These are phyloP conservation scores for Montipora cactus DNA, from an alignment of 64 coral and sea anemone species.

Conservation along the genomic window DNA sequence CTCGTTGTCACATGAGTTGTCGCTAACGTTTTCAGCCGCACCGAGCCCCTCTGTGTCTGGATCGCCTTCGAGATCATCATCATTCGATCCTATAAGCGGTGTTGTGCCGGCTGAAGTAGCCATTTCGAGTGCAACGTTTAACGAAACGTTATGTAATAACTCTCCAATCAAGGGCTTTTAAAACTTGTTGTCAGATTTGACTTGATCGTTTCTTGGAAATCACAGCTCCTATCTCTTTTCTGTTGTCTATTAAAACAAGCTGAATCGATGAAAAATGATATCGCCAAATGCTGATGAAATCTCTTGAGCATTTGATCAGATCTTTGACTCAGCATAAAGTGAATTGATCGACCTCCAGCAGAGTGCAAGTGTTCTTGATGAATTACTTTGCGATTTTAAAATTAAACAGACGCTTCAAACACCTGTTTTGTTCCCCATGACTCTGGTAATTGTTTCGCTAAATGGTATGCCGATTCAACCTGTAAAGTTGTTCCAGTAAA, in stretches of 20 bases:
- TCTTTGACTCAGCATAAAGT: constrained; percentile 18
- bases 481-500: background rate
- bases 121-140: constrained; percentile 22
- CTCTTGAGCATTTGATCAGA: no score
- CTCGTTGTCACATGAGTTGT: constrained; percentile 39
- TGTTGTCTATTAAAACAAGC: background rate
- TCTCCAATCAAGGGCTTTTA: background rate
- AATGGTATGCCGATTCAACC: background rate
- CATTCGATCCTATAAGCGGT: background rate
- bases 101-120: constrained; percentile 23
- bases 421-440: constrained; percentile 32
- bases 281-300: background rate
- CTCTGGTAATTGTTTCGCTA: background rate
- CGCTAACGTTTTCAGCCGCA: background rate
- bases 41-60: constrained; percentile 30
- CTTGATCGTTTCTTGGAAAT: no score
- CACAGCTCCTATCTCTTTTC: background rate
- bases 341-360: background rate
- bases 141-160: background rate
- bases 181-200: background rate
- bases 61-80: constrained; percentile 13
- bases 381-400: background rate
- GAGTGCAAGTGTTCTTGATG: background rate
- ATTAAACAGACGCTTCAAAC: constrained; percentile 25
- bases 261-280: background rate